These are phyloP conservation scores for Rhinogobius similis DNA, from an alignment of 2,113 vertebrate species.

Conservation along the genomic window DNA sequence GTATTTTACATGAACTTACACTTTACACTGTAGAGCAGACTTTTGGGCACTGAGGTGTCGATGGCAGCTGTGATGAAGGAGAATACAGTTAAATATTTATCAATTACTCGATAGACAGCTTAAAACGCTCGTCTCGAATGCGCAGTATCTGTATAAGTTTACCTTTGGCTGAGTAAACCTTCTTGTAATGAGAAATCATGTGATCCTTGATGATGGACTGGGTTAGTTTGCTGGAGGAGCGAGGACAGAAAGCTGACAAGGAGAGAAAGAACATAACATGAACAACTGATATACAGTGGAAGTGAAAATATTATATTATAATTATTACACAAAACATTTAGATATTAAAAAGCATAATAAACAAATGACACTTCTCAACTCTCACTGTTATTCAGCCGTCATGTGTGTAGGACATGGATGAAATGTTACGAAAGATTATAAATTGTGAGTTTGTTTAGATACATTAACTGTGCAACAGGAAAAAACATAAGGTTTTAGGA, in stretches of 20 bases:
- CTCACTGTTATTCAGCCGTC: no score
- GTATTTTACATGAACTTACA: conserved; percentile 76
- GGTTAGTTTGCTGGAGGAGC: conserved; percentile 79
- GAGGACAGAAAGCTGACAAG: conserved; percentile 78
- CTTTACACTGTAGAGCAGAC: conserved; percentile 84
- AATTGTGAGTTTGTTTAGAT: no score
- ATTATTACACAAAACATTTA: background rate
- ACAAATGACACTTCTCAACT: background rate
- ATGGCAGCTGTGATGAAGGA: conserved; percentile 79
- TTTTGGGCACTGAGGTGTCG: conserved; percentile 88
- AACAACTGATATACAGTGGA: background rate
- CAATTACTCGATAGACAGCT: no score
- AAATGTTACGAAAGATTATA: no score
- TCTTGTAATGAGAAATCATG: conserved; percentile 94
- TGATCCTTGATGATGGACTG: conserved; percentile 88
- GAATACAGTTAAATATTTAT: background rate
- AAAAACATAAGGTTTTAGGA: no score
- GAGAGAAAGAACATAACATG: conserved; percentile 2
- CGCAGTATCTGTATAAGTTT: no score
- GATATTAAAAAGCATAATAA: background rate
- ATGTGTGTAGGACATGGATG: no score
- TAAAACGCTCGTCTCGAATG: no score
- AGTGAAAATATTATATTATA: background rate
- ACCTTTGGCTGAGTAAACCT: conserved; percentile 94
- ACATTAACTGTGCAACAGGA: no score